These are phyloP conservation scores for Drosophila lowei DNA, from an alignment of 1,140 invertebrate genomes.

Conservation along the genomic window DNA sequence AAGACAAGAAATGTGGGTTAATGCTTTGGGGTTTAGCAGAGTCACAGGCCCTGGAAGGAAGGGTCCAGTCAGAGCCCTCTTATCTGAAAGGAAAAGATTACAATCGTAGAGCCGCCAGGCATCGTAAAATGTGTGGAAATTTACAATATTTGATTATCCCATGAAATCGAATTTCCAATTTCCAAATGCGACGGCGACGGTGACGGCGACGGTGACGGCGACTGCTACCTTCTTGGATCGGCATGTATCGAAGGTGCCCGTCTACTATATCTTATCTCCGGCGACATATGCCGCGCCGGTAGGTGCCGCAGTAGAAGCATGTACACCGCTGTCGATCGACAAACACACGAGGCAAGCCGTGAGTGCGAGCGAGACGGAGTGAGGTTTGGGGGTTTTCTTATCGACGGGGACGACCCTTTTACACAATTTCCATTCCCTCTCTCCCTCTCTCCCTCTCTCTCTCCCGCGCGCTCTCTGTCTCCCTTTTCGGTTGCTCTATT, in stretches of 20 bases:
- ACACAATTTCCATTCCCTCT: slow-evolving; percentile 57
- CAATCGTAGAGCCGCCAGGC: neutral
- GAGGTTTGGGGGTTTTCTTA: slow-evolving; percentile 56
- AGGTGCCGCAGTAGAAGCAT: slow-evolving; percentile 71
- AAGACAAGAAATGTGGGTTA: slow-evolving; percentile 68
- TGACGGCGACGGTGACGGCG: slow-evolving; percentile 7
- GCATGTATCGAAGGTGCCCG: slow-evolving; percentile 65
- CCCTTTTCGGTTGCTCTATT: slow-evolving; percentile 43
- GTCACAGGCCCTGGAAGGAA: neutral
- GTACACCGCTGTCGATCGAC: slow-evolving; percentile 51
- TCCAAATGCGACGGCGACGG: slow-evolving; percentile 33
- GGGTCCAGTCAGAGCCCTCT: neutral
- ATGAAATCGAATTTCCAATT: slow-evolving; percentile 42
- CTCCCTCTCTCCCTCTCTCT: no score
- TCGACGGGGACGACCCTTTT: slow-evolving; percentile 62
- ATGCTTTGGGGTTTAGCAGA: slow-evolving; percentile 10
- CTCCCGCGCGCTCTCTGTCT: neutral
- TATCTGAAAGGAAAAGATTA: slow-evolving; percentile 3
- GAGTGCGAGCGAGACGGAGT: slow-evolving; percentile 12
- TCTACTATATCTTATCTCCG: slow-evolving; percentile 59
- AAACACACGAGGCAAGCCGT: slow-evolving; percentile 24
- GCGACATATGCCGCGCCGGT: slow-evolving; percentile 41
- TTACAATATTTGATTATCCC: slow-evolving; percentile 77
- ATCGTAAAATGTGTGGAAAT: slow-evolving; percentile 18
- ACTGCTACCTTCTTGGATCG: slow-evolving; percentile 51